Evolutionary conservation across 2,888 invertebrate genomes (phyloP).

Genomic region (Neelides folsomi): DNA sequence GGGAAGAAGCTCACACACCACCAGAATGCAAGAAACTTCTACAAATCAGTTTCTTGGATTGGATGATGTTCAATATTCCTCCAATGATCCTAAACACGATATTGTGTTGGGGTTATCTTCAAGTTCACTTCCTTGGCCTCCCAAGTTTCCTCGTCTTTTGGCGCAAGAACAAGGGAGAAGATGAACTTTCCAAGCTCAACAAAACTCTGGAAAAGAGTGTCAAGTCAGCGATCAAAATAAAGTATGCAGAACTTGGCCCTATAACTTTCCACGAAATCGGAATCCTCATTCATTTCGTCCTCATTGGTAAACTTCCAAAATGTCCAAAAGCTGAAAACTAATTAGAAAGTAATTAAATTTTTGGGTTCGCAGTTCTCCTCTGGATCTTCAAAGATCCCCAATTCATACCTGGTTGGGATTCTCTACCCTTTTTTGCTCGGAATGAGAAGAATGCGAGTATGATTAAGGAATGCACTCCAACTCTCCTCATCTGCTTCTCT

Average conservation of each 20-base stretch:
- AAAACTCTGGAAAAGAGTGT: slow-evolving; percentile 47
- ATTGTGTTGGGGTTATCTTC: slow-evolving; percentile 22
- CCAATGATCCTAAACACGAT: slow-evolving; percentile 25
- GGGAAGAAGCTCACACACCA: slow-evolving; percentile 22
- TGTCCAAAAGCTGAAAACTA: too few species aligned
- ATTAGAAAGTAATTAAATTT: too few species aligned
- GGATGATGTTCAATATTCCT: slow-evolving; percentile 29
- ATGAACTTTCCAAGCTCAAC: slow-evolving; percentile 13
- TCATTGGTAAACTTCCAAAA: too few species aligned
- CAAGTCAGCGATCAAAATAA: slow-evolving; percentile 56
- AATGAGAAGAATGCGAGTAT: slow-evolving; percentile 21
- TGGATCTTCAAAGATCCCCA: slow-evolving; percentile 85
- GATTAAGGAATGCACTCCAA: slow-evolving; percentile 30
- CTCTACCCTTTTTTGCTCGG: slow-evolving; percentile 22
- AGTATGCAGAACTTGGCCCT: slow-evolving; percentile 64
- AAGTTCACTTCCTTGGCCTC: slow-evolving; percentile 26
- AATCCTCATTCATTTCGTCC: slow-evolving; percentile 47
- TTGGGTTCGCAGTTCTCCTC: slow-evolving; percentile 49
- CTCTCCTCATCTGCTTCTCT: slow-evolving; percentile 20
- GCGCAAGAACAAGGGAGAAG: slow-evolving; percentile 10
- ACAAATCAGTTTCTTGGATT: slow-evolving; percentile 27
- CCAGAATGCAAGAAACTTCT: slow-evolving; percentile 20
- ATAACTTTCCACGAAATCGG: slow-evolving; percentile 60
- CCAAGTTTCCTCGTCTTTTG: slow-evolving; percentile 22
- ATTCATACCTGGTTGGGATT: slow-evolving; percentile 71